Base-by-base conservation (phyloP, 2,888 invertebrate species). In the Chymomyza amoena region DNA sequence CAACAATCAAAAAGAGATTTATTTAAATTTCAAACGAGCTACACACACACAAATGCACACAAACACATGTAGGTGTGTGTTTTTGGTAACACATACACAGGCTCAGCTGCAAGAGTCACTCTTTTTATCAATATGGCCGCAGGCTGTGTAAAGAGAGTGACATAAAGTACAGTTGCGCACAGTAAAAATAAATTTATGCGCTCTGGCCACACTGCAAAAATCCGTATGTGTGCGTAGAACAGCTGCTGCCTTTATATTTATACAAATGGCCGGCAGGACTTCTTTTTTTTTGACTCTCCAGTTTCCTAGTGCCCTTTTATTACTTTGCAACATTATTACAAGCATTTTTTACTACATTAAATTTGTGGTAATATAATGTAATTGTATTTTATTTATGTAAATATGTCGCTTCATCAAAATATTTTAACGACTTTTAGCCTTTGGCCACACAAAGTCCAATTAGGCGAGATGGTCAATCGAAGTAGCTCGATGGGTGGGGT, bases 1-100 rank as follows among this genome's bases (percentile, higher is more conserved):
- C 25, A 28, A 57, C 57, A 57, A 57, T 57, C 57, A 57, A 57
- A 57, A 57, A 25, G 57, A 57, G 57, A 57, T 57, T 57, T 57
- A 57, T 57, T 57, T 57, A 57, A 57, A 57, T 57, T 57, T 57
- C 20, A 57, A 28, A 57, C 57, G 25, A 7, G 13, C 1, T 45
- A 18, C 54, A n/a, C n/a, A 5, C 15, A 16, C 3, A 25, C 25
- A 25, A 1, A 25, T 25, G 25, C 4, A 3, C 20, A 3, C 3
- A 20, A 2, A 3, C 3, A 20, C 3, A 3, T 20, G 3, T 20
- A 20, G 3, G 6, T 51, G 52, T 16, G 6, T 52, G n/a, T n/a
- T 2, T 52, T 9, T 52, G 52, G 15, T 6, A 16, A 15, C 13
- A n/a, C 6, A 16, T 52, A 25, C 25, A 4, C n/a, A n/a, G n/a